Evolutionary conservation across 2,888 invertebrate genomes (phyloP).

Genomic region (Sialis lutaria): DNA sequence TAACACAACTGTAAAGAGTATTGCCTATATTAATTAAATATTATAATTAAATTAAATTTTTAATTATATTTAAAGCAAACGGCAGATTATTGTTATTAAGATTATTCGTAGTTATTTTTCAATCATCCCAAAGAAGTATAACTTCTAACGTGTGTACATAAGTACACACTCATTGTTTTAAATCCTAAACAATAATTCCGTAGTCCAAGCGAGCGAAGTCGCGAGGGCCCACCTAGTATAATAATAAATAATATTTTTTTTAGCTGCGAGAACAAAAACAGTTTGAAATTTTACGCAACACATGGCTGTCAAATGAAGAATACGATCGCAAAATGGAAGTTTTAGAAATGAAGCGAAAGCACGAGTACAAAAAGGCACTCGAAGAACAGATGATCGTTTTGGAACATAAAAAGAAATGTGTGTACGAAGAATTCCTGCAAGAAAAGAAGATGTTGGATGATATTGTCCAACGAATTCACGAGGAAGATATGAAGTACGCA

Average conservation of each 20-base stretch:
- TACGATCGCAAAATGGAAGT: constrained; percentile 21
- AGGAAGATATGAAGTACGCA: constrained; percentile 37
- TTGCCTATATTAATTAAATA: too few species aligned
- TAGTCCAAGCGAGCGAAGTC: too few species aligned
- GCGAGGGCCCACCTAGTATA: too few species aligned
- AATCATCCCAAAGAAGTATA: too few species aligned
- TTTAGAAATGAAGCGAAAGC: constrained; percentile 21
- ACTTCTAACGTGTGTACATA: too few species aligned
- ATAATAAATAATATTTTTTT: constrained; percentile 6
- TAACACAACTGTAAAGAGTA: too few species aligned
- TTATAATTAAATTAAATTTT: too few species aligned
- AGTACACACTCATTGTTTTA: too few species aligned
- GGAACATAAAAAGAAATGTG: constrained; percentile 30
- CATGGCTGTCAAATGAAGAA: constrained; percentile 26
- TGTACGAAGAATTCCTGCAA: constrained; percentile 36
- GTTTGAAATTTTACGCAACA: constrained; percentile 22
- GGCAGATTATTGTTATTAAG: too few species aligned
- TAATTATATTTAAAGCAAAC: too few species aligned
- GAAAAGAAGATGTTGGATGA: constrained; percentile 47
- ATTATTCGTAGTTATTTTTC: too few species aligned
- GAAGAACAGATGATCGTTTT: constrained; percentile 39
- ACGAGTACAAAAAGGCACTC: constrained; percentile 30
- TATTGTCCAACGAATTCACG: constrained; percentile 35
- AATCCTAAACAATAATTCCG: too few species aligned
- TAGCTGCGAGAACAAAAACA: constrained; percentile 22